phyloP scores from a whole-genome alignment of 2,888 invertebrate species.

The Ditula angustiorana region DNA sequence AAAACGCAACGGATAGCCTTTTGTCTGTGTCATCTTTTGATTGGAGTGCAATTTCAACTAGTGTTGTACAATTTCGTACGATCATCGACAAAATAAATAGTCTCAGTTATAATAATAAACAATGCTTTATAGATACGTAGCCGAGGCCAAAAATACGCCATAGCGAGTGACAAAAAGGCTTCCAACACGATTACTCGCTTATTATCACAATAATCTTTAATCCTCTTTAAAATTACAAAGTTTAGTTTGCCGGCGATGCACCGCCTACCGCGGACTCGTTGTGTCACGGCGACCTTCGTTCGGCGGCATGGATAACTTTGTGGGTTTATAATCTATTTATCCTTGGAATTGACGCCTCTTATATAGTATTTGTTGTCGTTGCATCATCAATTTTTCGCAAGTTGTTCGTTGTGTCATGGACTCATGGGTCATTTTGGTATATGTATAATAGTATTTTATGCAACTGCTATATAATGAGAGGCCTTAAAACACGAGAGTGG shows the following conservation, averaged over 20 bases:
- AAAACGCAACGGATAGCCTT: too few species aligned
- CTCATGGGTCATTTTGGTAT: too few species aligned
- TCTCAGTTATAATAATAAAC: neutral
- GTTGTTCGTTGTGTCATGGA: neutral
- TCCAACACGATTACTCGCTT: slow-evolving; percentile 21
- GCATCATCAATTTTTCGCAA: slow-evolving; percentile 31
- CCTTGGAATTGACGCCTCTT: slow-evolving; percentile 31
- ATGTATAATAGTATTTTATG: too few species aligned
- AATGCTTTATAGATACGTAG: neutral
- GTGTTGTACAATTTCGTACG: too few species aligned
- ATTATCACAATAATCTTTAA: slow-evolving; percentile 31
- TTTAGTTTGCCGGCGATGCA: slow-evolving; percentile 1
- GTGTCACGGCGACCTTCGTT: neutral
- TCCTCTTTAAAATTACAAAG: slow-evolving; percentile 30
- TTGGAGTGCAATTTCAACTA: too few species aligned
- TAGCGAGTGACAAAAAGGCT: slow-evolving; percentile 15
- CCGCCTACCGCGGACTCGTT: neutral
- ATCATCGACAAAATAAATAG: too few species aligned
- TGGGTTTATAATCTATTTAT: slow-evolving; percentile 18
- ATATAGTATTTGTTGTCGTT: slow-evolving; percentile 24
- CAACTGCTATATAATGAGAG: too few species aligned
- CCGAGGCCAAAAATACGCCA: slow-evolving; percentile 24
- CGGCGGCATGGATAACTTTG: neutral
- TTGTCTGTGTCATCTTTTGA: too few species aligned
- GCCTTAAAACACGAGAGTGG: too few species aligned